These are phyloP conservation scores for Drosophila auraria DNA, from an alignment of 1,140 invertebrate species.

Conservation along the genomic window DNA sequence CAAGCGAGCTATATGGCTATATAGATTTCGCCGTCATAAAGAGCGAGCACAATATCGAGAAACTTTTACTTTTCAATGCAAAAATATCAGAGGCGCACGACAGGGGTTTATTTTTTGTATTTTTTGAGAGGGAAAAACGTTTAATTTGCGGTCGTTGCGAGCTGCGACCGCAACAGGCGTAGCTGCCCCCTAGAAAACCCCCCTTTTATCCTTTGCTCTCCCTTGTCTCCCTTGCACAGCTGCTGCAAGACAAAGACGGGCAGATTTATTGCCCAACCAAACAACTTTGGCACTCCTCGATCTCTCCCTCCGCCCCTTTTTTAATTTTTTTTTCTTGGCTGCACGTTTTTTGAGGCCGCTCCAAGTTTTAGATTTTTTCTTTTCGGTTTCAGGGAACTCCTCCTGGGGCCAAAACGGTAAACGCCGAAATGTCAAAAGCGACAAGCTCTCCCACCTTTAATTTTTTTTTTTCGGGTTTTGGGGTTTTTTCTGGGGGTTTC, in stretches of 20 bases:
- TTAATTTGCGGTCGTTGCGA: conserved; percentile 26
- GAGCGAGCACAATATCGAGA: conserved; percentile 20
- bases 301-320: background rate
- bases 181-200: background rate
- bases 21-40: conserved; percentile 30
- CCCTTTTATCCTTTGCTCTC: conserved; percentile 22
- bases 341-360: conserved; percentile 39
- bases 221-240: conserved; percentile 6
- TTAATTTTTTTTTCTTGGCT: background rate
- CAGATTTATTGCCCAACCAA: conserved; percentile 47
- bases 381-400: conserved; percentile 10
- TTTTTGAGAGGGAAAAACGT: conserved; percentile 11
- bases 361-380: conserved; percentile 5
- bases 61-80: conserved; percentile 53
- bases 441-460: conserved; percentile 35
- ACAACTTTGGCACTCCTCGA: conserved; percentile 31
- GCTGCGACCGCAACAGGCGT: conserved; percentile 27
- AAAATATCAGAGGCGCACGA: conserved; percentile 8
- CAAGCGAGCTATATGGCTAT: background rate
- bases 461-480: background rate
- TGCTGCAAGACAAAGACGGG: conserved; percentile 30
- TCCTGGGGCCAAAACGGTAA: conserved; percentile 6
- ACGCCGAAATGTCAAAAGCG: conserved; percentile 45
- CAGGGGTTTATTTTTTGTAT: background rate
- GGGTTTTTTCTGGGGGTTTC: background rate